Evolutionary conservation across 2,797 vertebrate species (phyloP).

Genomic region (Tolypeutes matacus): DNA sequence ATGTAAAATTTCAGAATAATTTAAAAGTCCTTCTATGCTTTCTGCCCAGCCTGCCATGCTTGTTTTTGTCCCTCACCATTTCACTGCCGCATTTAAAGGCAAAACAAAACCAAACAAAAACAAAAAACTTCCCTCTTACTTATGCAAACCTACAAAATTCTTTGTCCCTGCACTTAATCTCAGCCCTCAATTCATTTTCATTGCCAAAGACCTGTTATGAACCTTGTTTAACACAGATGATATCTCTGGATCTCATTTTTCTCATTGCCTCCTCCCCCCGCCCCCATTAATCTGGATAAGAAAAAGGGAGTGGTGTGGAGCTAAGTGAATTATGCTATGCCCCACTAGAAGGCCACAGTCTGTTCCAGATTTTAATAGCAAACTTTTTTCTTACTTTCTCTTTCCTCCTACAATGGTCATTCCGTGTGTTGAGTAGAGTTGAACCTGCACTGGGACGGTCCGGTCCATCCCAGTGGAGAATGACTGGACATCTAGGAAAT

Average conservation of each 20-base stretch:
- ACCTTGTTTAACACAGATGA: neutral
- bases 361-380: neutral
- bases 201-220: neutral
- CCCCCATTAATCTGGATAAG: neutral
- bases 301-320: neutral
- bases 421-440: no score
- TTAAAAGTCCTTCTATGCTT: neutral
- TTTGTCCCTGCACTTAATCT: neutral
- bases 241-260: neutral
- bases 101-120: constrained; percentile 6
- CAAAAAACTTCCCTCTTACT: neutral
- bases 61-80: neutral
- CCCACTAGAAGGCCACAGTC: neutral
- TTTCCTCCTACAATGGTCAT: neutral
- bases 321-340: fast-evolving
- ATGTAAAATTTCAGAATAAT: fast-evolving
- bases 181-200: neutral
- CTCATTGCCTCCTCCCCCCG: neutral
- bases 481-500: fast-evolving
- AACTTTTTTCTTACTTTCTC: fast-evolving
- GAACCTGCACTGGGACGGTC: fast-evolving
- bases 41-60: fast-evolving
- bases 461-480: neutral
- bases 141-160: neutral
- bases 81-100: neutral